These are phyloP conservation scores for Synergus laeviventris DNA, from an alignment of 2,888 invertebrate genomes.

Conservation along the genomic window DNA sequence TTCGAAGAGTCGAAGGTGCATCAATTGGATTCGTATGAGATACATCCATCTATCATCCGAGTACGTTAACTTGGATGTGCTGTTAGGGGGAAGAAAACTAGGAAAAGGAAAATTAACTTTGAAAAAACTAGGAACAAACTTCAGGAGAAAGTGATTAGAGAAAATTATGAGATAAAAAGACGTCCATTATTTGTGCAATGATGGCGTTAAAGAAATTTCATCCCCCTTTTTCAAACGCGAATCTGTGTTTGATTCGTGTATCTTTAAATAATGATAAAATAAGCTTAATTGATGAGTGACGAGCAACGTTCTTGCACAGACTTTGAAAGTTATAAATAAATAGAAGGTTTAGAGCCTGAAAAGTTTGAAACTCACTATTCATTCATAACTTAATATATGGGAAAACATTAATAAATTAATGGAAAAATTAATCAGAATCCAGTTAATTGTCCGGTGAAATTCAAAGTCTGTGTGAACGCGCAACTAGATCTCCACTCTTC, in stretches of 20 bases:
- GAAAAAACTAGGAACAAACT: not conserved
- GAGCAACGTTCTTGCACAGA: slow-evolving; percentile 9
- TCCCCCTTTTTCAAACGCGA: not conserved
- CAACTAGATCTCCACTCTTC: slow-evolving; percentile 53
- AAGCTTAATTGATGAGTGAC: slow-evolving; percentile 10
- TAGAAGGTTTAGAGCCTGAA: not conserved
- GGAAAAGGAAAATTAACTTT: slow-evolving; percentile 5
- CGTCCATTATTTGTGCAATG: not conserved
- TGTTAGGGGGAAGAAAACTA: not conserved
- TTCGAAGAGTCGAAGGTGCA: too few species aligned
- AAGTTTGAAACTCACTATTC: slow-evolving; percentile 24
- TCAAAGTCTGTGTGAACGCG: slow-evolving; percentile 17
- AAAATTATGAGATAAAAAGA: not conserved
- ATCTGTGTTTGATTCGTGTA: not conserved
- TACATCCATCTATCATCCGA: not conserved
- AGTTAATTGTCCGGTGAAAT: slow-evolving; percentile 35
- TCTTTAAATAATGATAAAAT: not conserved
- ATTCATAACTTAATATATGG: slow-evolving; percentile 28
- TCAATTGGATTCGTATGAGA: not conserved
- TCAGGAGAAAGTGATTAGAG: not conserved
- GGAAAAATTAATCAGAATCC: slow-evolving; percentile 22
- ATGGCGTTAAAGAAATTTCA: not conserved
- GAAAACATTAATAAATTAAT: slow-evolving; percentile 43
- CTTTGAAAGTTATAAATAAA: not conserved
- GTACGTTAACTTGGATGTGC: not conserved